Evolutionary conservation across 2,113 vertebrate species (phyloP).

Genomic region (Xiphophorus hellerii): DNA sequence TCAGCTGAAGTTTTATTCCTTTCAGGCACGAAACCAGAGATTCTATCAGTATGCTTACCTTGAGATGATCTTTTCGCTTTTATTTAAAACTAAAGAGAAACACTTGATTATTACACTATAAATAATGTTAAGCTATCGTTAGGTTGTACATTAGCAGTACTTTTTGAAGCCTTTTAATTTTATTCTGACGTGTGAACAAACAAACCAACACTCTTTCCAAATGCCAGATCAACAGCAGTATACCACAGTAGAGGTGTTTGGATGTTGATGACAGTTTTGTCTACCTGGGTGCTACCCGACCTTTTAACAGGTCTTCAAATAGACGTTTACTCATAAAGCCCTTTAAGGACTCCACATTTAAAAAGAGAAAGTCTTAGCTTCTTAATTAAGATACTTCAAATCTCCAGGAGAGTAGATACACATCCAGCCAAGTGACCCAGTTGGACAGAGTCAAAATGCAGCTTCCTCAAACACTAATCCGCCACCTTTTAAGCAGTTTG

Average conservation of each 20-base stretch:
- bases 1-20: not conserved
- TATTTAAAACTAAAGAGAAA: not conserved
- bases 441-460: constrained; percentile 23
- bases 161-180: not conserved
- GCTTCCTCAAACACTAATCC: constrained; percentile 30
- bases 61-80: not conserved
- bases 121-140: not conserved
- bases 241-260: too few species aligned
- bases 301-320: too few species aligned
- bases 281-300: too few species aligned
- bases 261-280: too few species aligned
- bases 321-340: too few species aligned
- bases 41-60: not conserved
- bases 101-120: not conserved
- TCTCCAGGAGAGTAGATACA: too few species aligned
- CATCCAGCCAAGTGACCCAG: constrained; percentile 32
- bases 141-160: not conserved
- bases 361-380: too few species aligned
- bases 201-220: too few species aligned
- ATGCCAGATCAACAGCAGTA: too few species aligned
- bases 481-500: constrained; percentile 31
- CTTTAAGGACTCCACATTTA: too few species aligned
- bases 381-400: too few species aligned
- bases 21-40: not conserved
- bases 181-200: too few species aligned